Evolutionary conservation across 1,140 invertebrate genomes (phyloP), one percentile per base, ranked within the genome.

Genomic region (Pogonognathellus flavescens): DNA sequence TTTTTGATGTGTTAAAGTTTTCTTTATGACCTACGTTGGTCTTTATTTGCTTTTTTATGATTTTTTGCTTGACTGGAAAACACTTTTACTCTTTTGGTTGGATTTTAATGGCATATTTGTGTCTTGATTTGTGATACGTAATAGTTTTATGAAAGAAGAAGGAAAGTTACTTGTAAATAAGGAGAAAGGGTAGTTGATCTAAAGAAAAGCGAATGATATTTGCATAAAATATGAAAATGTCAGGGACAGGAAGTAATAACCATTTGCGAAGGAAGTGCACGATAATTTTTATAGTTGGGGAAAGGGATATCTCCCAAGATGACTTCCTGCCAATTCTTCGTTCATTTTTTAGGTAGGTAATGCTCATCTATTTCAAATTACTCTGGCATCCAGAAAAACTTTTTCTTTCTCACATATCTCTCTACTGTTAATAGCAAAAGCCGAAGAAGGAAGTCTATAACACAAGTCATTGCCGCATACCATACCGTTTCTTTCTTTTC

Each of bases 191-290:
- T n/a, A n/a, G n/a, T 66, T 66, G 22, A 66, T 66, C 25, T 66
- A 66, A 20, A 66, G 62, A 31, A 20, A 13, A 66, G 62, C 14
- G 62, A 66, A 66, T 14, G 62, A 25, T 66, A 66, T 66, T 66
- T 66, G 62, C 62, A 66, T 66, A 66, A 66, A 66, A 66, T 66
- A 66, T 66, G 62, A 66, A 66, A 66, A 66, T 66, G 62, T 66
- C 62, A 66, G 22, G 62, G 25, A 25, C 62, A 66, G 62, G 62
- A 66, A 66, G 62, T 66, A 66, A 66, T 66, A 66, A 66, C 62
- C 62, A 66, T 66, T 66, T 66, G 62, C 62, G 22, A 66, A 66
- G 62, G 62, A 66, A 66, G 62, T 25, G 62, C 22, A 66, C 22
- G 62, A 66, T 66, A 66, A 66, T 66, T 66, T 66, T 66, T 66